Evolutionary conservation across 2,888 invertebrate species (phyloP).

Genomic region (Morpho helenor): DNA sequence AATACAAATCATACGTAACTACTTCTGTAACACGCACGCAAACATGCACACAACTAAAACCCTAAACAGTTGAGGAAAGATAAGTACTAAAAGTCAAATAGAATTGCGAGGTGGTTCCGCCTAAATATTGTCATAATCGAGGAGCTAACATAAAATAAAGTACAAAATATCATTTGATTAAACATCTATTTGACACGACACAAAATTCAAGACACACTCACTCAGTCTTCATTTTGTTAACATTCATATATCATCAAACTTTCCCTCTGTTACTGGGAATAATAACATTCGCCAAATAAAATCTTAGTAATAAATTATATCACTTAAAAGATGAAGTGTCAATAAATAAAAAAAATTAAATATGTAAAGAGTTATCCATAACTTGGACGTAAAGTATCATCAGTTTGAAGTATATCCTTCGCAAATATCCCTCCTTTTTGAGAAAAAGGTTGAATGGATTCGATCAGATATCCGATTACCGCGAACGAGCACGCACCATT

Average conservation of each 20-base stretch:
- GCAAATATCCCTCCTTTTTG: constrained; percentile 11
- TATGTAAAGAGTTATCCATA: constrained; percentile 34
- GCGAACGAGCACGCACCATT: constrained; percentile 19
- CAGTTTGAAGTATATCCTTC: constrained; percentile 14
- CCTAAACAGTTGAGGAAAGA: constrained; percentile 20
- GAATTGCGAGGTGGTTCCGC: constrained; percentile 26
- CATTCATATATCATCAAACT: constrained; percentile 8
- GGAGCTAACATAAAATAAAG: constrained; percentile 6
- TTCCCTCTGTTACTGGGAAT: constrained; percentile 5
- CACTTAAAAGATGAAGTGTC: constrained; percentile 33
- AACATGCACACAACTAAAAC: constrained; percentile 44
- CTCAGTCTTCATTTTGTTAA: constrained; percentile 12
- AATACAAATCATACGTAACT: constrained; percentile 60
- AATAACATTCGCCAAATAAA: constrained; percentile 31
- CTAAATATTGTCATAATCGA: constrained; percentile 12
- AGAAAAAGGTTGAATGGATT: neutral
- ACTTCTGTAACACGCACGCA: constrained; percentile 41
- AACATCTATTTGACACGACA: constrained; percentile 10
- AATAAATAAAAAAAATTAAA: constrained; percentile 44
- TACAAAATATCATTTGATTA: constrained; percentile 6
- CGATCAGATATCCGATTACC: constrained; percentile 10
- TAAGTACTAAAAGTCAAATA: constrained; percentile 27
- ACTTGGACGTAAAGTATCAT: constrained; percentile 25
- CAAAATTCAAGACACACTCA: constrained; percentile 13
- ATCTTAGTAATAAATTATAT: constrained; percentile 32